Evolutionary conservation across 2,888 invertebrate genomes (phyloP).

Genomic region (Macaria liturata): DNA sequence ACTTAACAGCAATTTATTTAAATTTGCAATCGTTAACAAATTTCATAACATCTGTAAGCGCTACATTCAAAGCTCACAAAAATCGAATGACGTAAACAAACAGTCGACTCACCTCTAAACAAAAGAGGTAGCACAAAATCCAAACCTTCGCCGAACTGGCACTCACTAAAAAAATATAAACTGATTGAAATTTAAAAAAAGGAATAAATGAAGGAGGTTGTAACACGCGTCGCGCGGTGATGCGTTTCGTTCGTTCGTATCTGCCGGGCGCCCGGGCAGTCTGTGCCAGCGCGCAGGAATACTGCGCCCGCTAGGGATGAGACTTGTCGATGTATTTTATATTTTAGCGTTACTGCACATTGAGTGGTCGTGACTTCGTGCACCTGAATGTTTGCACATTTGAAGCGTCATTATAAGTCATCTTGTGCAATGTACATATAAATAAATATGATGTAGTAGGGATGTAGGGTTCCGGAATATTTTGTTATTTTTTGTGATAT

Average conservation of each 20-base stretch:
- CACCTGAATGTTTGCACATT: not conserved
- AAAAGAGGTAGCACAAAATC: slow-evolving; percentile 45
- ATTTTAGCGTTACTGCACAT: not conserved
- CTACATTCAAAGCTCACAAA: slow-evolving; percentile 9
- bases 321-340: slow-evolving; percentile 44
- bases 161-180: slow-evolving; percentile 38
- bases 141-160: slow-evolving; percentile 42
- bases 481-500: too few relatives aligned
- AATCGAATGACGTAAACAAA: slow-evolving; percentile 13
- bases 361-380: not conserved
- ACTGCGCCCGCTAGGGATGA: slow-evolving; percentile 54
- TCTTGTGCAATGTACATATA: too few relatives aligned
- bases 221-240: slow-evolving; percentile 68
- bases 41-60: not conserved
- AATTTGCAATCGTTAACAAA: too few relatives aligned
- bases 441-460: too few relatives aligned
- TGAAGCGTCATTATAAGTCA: too few relatives aligned
- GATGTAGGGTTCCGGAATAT: too few relatives aligned
- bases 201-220: slow-evolving; percentile 47
- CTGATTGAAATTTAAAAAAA: slow-evolving; percentile 41
- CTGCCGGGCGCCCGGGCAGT: slow-evolving; percentile 78
- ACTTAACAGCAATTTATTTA: too few relatives aligned
- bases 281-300: slow-evolving; percentile 50
- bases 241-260: slow-evolving; percentile 78
- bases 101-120: slow-evolving; percentile 45